Base-by-base conservation (phyloP, 1,140 invertebrate genomes). In the Stegodyphus dumicola region DNA sequence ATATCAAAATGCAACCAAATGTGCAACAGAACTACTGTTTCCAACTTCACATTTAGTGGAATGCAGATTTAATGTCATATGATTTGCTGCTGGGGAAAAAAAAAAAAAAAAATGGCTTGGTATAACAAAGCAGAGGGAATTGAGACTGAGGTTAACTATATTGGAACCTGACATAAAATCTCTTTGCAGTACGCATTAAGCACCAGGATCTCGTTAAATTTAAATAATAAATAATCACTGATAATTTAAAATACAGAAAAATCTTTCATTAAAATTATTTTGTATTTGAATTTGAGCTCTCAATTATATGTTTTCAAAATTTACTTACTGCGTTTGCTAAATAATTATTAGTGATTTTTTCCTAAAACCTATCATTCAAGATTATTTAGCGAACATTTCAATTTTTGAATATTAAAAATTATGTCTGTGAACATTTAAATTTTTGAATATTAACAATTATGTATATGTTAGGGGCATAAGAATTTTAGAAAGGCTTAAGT, bases 191-290 rank as follows among this genome's bases (percentile, higher is more conserved):
- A 70, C 70, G 64, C 65, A 86, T 51, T 13, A 67, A 86, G 13
- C 74, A 6, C 84, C 78, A 71, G 53, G 74, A 71, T 86, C 49
- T 49, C 84, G 78, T n/a, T 78, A 77, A 53, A 74, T 74, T 13
- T 13, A 54, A 53, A 9, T 52, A 75, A 53, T 75, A 75, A 75
- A 75, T 73, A 33, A 84, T 18, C 9, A 51, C 33, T 73, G n/a
- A 73, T 73, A 51, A 73, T 73, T 73, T 48, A 73, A 49, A 73
- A 15, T 11, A 69, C n/a, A 48, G 10, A 18, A n/a, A 1, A 69
- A 69, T 69, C 9, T 60, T 15, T 60, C 15, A 10, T 60, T 60
- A 60, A 9, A 60, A 15, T 60, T 69, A 2, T 69, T 69, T 2
- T n/a, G n/a, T 69, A 6, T 2, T 17, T 69, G 56, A 60, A 60